Evolutionary conservation across 2,888 invertebrate species (phyloP), one percentile per base, ranked within the genome.

Genomic region (Acanthopleura granulata): DNA sequence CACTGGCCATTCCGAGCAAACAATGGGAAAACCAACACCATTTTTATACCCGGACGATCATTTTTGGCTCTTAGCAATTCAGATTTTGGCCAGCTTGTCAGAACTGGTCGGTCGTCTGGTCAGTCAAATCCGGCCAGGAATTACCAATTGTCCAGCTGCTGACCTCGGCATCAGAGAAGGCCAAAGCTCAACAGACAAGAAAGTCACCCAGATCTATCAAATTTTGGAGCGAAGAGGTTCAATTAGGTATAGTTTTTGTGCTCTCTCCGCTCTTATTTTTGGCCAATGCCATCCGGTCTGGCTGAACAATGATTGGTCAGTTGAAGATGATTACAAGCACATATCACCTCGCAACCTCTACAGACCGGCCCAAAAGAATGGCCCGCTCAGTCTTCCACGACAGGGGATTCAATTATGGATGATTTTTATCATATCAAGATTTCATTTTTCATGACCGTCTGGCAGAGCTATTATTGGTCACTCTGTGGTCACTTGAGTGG

Each of bases 361-460:
- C 14, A n/a, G n/a, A n/a, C n/a, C n/a, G n/a, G n/a, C n/a, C 51
- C 14, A 15, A 15, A 51, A 51, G 51, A 51, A 51, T 51, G 14
- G 51, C 14, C 14, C 14, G 51, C 51, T 51, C 51, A 18, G 51
- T 51, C 18, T 51, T 15, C 51, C 14, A 51, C 14, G 18, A 51
- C 40, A 12, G 57, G 18, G 57, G 3, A 57, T 57, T 57, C 57
- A 57, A 57, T 57, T 57, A 57, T 57, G 57, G 22, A 57, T 57
- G 57, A 57, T 57, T 57, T 57, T 57, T 57, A 57, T 57, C 57
- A 57, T 57, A 57, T 57, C 6, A 57, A 22, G 57, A 57, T 57
- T 57, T 57, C 57, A 57, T 57, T 57, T 57, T 57, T 57, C 57
- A 57, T 57, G 57, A 57, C 57, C 22, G 57, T 57, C 57, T 57